Conservation (phyloP, 1,140 invertebrate species). For the Nomia melanderi region DNA sequence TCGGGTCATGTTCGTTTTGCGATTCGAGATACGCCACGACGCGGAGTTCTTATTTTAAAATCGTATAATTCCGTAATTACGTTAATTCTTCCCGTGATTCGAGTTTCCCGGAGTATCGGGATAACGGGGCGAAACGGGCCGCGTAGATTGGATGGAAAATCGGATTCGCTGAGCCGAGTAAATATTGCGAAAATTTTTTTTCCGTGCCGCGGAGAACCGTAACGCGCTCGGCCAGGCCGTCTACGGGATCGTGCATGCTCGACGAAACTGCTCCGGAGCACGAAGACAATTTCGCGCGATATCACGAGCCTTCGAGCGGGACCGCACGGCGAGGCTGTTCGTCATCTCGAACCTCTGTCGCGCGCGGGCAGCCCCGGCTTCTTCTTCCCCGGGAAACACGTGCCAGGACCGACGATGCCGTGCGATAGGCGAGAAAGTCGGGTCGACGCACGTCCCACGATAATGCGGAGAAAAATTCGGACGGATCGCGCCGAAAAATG, state of each 20-base stretch:
- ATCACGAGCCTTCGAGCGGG: slow-evolving; percentile 25
- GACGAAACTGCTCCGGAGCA: slow-evolving; percentile 21
- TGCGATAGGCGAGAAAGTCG: slow-evolving; percentile 16
- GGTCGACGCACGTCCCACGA: slow-evolving; percentile 30
- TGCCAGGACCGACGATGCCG: neutral
- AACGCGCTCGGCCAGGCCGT: neutral
- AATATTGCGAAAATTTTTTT: neutral
- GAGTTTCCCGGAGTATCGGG: too few species aligned
- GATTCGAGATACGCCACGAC: too few species aligned
- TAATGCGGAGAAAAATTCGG: slow-evolving; percentile 48
- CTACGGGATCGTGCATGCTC: slow-evolving; percentile 6
- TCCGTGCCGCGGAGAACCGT: neutral
- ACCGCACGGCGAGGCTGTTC: slow-evolving; percentile 39
- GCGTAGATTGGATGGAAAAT: neutral
- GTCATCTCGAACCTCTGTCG: slow-evolving; percentile 34
- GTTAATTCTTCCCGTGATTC: too few species aligned
- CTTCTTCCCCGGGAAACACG: slow-evolving; percentile 14
- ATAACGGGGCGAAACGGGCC: neutral
- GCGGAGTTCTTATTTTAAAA: too few species aligned
- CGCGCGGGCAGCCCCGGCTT: slow-evolving; percentile 18
- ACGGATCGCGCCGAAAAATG: slow-evolving; percentile 27
- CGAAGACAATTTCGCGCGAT: slow-evolving; percentile 48
- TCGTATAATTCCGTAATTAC: too few species aligned
- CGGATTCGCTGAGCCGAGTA: neutral
- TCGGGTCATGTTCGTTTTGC: too few species aligned